Base-by-base conservation (phyloP, 1,140 invertebrate species). In the Aphis craccivora region DNA sequence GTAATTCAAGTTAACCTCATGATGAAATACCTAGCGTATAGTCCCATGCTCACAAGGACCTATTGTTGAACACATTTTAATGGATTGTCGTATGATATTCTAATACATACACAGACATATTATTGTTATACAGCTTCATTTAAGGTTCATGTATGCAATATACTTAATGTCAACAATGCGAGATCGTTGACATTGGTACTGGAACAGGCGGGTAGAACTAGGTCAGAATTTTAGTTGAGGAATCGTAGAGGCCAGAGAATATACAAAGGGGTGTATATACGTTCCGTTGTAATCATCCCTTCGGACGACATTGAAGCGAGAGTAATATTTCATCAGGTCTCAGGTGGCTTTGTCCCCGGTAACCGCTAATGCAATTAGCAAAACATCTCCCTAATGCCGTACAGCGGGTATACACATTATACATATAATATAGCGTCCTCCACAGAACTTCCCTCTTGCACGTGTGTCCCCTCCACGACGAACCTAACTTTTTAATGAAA, bases 241-340 rank as follows among this genome's bases (percentile, higher is more conserved):
- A 92, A 51, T 40, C 76, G 91, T 45, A 92, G 48, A 84, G 48
- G n/a, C 23, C 35, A 48, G 22, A 48, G 11, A 35, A 83, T 43
- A 81, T 25, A 92, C 30, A 76, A 92, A 48, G 76, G 67, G 91
- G 60, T 30, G 37, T 40, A 35, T 35, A 25, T 40, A 20, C 23
- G 76, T 48, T 20, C 20, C 91, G 51, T 43, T 40, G 81, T 86
- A 93, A 84, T 93, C 91, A 84, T 93, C 91, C 91, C 81, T 55
- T 86, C 25, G 91, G 91, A 93, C 91, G 91, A 93, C 91, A 93
- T 93, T 93, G 91, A 93, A 53, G 76, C 91, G 48, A 93, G 81
- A 93, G 91, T 93, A 93, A 93, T 93, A 93, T 93, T 93, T 93
- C 91, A 93, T 93, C 91, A 53, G 91, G 91, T 93, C 91, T 93